Evolutionary conservation across 2,797 vertebrate genomes (phyloP), one percentile per base, ranked within the genome.

Genomic region (Harpagifer antarcticus): DNA sequence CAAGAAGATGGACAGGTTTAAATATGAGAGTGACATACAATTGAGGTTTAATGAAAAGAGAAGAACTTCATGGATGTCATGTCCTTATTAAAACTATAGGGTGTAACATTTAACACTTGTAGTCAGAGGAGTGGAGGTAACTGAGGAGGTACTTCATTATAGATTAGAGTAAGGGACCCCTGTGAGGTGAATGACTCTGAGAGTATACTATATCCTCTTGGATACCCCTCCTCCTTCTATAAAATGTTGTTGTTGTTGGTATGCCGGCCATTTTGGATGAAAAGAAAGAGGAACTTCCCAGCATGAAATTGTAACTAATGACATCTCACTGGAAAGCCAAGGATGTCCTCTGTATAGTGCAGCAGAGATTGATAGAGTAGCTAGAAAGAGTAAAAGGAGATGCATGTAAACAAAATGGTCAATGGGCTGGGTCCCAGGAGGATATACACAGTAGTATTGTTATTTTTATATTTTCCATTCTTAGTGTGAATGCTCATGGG

Each of bases 41-140:
- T 27, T 70, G 66, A 75, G 56, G 37, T 74, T n/a, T 0, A 2
- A 17, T 45, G 64, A 53, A 56, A 58, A 58, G 23, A 40, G 50
- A 37, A 69, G 58, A 42, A 70, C 72, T 80, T 72, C 37, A 58
- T 78, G 69, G 58, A 78, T 72, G 73, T 74, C 55, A 44, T 5
- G 1, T 17, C 15, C 68, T 59, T 17, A 67, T 72, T 68, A 76
- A 64, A 71, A 64, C 37, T 17, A 27, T 27, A 10, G 17, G 13
- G 33, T 4, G 8, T 45, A 27, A 20, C 44, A 59, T 60, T 23
- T 52, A 67, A 66, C 72, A 14, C 17, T 45, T 66, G 40, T 33
- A 37, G 72, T 76, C 53, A 72, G 9, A 40, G 9, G 7, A 55
- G 45, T 8, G 10, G 20, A 61, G 40, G 17, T 53, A 15, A 40